Conservation (phyloP, 2,888 invertebrate species). For the Clunio marinus region DNA sequence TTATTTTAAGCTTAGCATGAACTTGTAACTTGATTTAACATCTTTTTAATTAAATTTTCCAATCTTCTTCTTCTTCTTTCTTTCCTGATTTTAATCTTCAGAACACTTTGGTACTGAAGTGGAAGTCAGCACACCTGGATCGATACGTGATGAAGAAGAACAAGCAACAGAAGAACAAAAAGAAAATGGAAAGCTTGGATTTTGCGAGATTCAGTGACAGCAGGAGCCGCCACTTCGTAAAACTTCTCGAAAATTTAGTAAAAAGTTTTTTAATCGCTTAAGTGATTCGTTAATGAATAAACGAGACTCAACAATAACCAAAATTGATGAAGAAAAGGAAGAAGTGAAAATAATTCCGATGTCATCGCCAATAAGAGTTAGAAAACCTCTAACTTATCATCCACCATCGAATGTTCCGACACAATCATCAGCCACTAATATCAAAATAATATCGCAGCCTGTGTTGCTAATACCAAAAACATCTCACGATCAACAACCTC, state of each 20-base stretch:
- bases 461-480: neutral
- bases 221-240: constrained; percentile 1
- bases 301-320: constrained; percentile 25
- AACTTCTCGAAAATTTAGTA: constrained; percentile 27
- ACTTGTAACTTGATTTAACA: no score
- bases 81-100: neutral
- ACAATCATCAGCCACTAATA: neutral
- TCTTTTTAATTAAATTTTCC: neutral
- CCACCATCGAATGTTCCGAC: neutral
- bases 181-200: constrained; percentile 64
- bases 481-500: neutral
- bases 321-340: constrained; percentile 32
- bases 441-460: neutral
- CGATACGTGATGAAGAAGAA: constrained; percentile 56
- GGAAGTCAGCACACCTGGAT: neutral
- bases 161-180: constrained; percentile 59
- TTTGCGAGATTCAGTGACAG: constrained; percentile 73
- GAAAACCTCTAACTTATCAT: constrained; percentile 28
- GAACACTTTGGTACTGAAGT: neutral
- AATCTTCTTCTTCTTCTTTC: neutral
- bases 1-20: no score
- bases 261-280: constrained; percentile 18
- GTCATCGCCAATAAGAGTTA: constrained; percentile 20
- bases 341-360: constrained; percentile 24
- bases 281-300: neutral